Evolutionary conservation across 2,113 vertebrate species (phyloP).

Genomic region (Colius striatus): DNA sequence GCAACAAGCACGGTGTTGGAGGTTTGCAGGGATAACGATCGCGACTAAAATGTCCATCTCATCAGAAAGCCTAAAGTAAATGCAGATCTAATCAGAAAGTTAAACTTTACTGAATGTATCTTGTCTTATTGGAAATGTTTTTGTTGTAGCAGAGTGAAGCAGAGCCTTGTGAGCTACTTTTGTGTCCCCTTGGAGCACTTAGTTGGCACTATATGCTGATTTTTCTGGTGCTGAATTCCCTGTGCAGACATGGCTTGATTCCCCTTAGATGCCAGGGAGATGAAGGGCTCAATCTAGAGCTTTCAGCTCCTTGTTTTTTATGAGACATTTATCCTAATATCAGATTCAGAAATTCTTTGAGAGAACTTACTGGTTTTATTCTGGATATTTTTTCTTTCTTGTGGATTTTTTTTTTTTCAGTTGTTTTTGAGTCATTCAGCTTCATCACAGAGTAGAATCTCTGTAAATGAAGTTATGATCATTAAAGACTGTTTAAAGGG

Average conservation of each 20-base stretch:
- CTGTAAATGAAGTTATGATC: background rate
- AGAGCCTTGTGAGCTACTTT: background rate
- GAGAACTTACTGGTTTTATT: background rate
- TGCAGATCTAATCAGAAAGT: background rate
- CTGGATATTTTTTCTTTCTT: background rate
- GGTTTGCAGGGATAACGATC: background rate
- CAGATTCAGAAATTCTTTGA: background rate
- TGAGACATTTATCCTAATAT: background rate
- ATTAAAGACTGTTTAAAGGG: background rate
- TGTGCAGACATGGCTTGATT: background rate
- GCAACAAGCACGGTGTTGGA: background rate
- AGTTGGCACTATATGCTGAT: background rate
- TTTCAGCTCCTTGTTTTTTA: background rate
- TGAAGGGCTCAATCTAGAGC: background rate
- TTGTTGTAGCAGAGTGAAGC: background rate
- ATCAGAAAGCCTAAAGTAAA: background rate
- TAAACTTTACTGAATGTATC: background rate
- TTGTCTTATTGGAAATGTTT: background rate
- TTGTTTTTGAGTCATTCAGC: background rate
- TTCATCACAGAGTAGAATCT: background rate
- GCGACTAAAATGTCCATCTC: fast-evolving
- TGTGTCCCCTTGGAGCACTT: background rate
- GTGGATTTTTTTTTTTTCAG: background rate
- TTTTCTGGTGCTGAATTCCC: background rate
- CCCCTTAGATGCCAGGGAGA: background rate